phyloP scores from a whole-genome alignment of 1,140 invertebrate species.

The fruit fly (Drosophila melanogaster) region Release_6_plus_ISO1_MT NC_004354.4:2978001-2978500 shows the following conservation, averaged over 20 bases:
- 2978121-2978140: conserved; percentile 66
- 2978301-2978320: too few species aligned
- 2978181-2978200: conserved; percentile 43
- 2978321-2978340: too few species aligned
- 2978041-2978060: background rate
- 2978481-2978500: background rate
- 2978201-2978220: conserved; percentile 43
- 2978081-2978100: conserved; percentile 31
- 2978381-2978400: conserved; percentile 14
- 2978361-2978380: background rate
- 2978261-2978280: background rate
- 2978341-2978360: background rate
- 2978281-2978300: background rate
- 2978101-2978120: conserved; percentile 47
- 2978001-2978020: background rate
- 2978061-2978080: background rate
- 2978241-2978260: background rate
- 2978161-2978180: conserved; percentile 79
- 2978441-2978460: conserved; percentile 71
- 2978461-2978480: conserved; percentile 62
- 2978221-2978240: background rate
- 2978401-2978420: conserved; percentile 22
- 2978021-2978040: background rate
- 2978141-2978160: conserved; percentile 77
- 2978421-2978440: conserved; percentile 5